Evolutionary conservation across 35 echinoderm and acorn worm species (phyloP).

Genomic region (Ophiothrix spiculata): DNA sequence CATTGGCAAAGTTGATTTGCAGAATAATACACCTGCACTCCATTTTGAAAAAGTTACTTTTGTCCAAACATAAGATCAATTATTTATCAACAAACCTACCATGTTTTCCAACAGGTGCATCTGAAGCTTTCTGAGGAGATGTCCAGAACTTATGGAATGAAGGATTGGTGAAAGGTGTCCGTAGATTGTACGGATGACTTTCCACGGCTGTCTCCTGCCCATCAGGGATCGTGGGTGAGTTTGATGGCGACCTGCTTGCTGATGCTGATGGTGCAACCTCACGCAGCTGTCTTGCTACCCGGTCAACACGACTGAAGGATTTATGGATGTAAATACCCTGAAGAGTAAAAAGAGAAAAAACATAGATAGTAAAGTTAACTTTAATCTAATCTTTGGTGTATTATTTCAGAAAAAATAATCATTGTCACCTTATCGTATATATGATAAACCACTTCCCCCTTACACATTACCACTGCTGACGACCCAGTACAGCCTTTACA

Average conservation of each 20-base stretch:
- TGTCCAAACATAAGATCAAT: neutral
- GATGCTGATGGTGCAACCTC: conserved; percentile 58
- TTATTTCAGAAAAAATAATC: too few species aligned
- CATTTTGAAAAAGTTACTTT: neutral
- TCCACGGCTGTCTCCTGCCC: neutral
- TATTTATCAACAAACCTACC: neutral
- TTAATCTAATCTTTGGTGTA: too few species aligned
- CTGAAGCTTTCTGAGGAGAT: conserved; percentile 49
- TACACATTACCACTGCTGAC: too few species aligned
- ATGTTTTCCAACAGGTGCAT: neutral
- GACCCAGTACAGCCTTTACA: too few species aligned
- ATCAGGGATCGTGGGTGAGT: neutral
- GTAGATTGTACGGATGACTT: conserved; percentile 44
- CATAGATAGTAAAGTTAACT: neutral
- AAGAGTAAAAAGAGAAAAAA: conserved; percentile 1
- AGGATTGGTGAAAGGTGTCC: too few species aligned
- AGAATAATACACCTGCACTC: neutral
- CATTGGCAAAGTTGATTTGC: too few species aligned
- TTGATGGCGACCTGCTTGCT: conserved; percentile 32
- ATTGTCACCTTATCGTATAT: too few species aligned
- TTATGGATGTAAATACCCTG: conserved; percentile 96
- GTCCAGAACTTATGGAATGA: conserved; percentile 23
- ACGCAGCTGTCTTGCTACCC: conserved; percentile 84
- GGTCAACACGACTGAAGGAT: conserved; percentile 95
- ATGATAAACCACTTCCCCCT: too few species aligned